Conservation (phyloP, 1,140 invertebrate species). For the Holcopasites calliopsidis region DNA sequence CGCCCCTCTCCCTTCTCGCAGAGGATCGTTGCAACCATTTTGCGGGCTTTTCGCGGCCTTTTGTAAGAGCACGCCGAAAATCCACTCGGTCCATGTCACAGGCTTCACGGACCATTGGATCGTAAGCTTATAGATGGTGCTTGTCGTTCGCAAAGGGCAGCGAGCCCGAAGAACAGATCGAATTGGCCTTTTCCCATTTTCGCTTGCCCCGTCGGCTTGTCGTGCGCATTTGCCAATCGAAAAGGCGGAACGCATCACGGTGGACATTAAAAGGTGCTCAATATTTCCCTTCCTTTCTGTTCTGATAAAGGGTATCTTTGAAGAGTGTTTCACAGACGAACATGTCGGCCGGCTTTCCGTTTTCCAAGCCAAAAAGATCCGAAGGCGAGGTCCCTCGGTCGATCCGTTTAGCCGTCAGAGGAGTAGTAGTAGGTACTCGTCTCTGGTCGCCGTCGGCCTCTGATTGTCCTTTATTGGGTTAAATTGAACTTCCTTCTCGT, state of each 20-base stretch:
- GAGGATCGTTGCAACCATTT: constrained; percentile 28
- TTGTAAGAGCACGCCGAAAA: constrained; percentile 64
- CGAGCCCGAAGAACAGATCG: constrained; percentile 65
- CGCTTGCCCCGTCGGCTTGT: constrained; percentile 39
- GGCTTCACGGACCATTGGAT: constrained; percentile 65
- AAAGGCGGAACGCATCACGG: not conserved
- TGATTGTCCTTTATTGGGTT: constrained; percentile 81
- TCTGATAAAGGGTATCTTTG: too few relatives aligned
- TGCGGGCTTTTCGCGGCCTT: constrained; percentile 59
- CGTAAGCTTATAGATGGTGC: constrained; percentile 50
- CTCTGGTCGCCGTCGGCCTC: constrained; percentile 77
- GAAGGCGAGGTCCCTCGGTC: constrained; percentile 66
- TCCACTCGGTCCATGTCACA: constrained; percentile 70
- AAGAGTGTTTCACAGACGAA: not conserved
- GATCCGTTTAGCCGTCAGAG: constrained; percentile 71
- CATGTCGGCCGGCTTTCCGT: constrained; percentile 42
- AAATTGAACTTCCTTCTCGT: constrained; percentile 81
- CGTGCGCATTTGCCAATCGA: constrained; percentile 41
- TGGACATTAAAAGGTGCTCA: constrained; percentile 19
- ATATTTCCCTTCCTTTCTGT: too few relatives aligned
- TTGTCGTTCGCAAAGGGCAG: constrained; percentile 64
- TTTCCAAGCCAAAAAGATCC: constrained; percentile 63
- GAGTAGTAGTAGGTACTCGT: constrained; percentile 76
- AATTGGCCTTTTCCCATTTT: constrained; percentile 68
- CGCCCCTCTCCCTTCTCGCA: constrained; percentile 25